These are phyloP conservation scores for Castor canadensis DNA, from an alignment of 2,113 vertebrate species.

Conservation along the genomic window DNA sequence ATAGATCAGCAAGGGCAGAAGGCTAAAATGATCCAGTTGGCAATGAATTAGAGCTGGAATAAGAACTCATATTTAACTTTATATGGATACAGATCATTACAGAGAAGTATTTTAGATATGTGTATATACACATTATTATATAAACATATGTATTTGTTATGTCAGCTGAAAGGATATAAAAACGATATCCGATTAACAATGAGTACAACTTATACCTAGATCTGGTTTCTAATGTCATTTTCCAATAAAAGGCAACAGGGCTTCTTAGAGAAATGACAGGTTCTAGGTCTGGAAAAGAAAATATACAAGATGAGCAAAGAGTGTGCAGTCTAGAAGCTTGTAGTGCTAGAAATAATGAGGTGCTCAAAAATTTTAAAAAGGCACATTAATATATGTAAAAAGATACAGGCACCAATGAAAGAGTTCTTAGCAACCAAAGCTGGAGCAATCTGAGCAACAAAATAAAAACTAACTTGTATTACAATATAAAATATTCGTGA, in stretches of 20 bases:
- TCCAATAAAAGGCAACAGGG: neutral
- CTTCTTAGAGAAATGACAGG: neutral
- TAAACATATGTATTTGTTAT: neutral
- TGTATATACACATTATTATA: neutral
- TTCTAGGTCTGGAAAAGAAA: neutral
- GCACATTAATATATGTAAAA: neutral
- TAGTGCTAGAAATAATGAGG: neutral
- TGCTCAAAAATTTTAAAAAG: neutral
- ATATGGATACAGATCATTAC: neutral
- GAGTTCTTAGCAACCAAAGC: neutral
- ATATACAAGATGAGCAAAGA: neutral
- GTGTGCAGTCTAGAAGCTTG: neutral
- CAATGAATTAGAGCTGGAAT: neutral
- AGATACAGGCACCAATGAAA: neutral
- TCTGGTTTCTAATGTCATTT: neutral
- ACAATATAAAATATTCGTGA: neutral
- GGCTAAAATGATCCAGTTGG: neutral
- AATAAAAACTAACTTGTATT: neutral
- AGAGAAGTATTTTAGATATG: neutral
- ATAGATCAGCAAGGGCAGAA: neutral
- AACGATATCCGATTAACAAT: neutral
- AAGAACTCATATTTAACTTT: neutral
- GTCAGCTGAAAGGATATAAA: neutral
- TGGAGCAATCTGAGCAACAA: neutral
- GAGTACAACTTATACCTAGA: neutral